phyloP scores from a whole-genome alignment of 2,113 vertebrate genomes.

The Stigmatopora nigra region DNA sequence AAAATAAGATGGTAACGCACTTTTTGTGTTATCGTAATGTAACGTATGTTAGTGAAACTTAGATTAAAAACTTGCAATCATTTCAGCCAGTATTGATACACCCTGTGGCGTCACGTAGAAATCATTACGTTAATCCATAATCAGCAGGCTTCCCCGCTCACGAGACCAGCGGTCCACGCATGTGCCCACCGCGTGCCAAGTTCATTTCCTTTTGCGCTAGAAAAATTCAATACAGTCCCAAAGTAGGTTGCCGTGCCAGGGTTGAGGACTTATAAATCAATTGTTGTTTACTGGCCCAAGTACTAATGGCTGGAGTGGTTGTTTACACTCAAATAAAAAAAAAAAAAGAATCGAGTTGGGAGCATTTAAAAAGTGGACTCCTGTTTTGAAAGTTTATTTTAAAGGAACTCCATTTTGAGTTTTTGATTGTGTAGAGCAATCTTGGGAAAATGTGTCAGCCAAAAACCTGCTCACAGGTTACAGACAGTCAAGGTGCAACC shows the following conservation, averaged over 20 bases:
- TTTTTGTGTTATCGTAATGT: background rate
- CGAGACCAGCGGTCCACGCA: constrained; percentile 17
- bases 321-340: constrained; percentile 11
- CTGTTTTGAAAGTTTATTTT: background rate
- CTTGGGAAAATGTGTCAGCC: too few relatives aligned
- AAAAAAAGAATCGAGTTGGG: background rate
- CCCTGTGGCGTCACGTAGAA: constrained; percentile 11
- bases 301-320: constrained; percentile 24
- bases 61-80: constrained; percentile 9
- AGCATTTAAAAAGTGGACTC: background rate
- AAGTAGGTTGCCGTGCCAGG: constrained; percentile 46
- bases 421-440: background rate
- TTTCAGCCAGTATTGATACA: constrained; percentile 11
- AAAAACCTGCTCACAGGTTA: background rate
- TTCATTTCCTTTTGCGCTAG: constrained; percentile 53
- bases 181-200: constrained; percentile 20
- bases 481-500: background rate
- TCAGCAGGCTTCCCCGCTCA: constrained; percentile 44
- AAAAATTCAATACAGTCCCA: constrained; percentile 42
- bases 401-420: background rate
- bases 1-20: too few relatives aligned
- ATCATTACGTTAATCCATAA: constrained; percentile 43
- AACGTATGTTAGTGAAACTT: background rate
- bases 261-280: constrained; percentile 43
- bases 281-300: constrained; percentile 34